phyloP scores from a whole-genome alignment of 1,140 invertebrate species.

The Coenobita brevimanus region DNA sequence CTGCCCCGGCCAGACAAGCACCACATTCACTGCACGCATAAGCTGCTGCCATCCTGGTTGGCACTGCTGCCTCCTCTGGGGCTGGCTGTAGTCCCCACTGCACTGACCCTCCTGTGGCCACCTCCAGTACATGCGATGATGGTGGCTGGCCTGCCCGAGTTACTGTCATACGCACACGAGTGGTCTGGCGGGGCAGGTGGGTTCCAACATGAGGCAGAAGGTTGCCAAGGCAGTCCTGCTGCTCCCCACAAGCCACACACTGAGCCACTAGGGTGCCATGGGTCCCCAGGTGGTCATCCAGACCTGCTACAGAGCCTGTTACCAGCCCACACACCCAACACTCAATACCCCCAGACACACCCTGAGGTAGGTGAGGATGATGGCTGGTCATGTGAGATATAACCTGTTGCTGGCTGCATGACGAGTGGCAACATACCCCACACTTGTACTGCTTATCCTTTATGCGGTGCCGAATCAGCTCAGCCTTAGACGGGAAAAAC shows the following conservation, averaged over 20 bases:
- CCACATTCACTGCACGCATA: constrained; percentile 66
- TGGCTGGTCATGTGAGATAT: constrained; percentile 53
- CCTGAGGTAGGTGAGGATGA: constrained; percentile 16
- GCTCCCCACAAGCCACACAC: constrained; percentile 53
- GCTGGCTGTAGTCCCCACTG: background rate
- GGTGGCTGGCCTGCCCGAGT: constrained; percentile 28
- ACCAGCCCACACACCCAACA: constrained; percentile 58
- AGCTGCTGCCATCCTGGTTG: constrained; percentile 24
- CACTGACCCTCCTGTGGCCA: constrained; percentile 36
- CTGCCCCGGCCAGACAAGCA: constrained; percentile 40
- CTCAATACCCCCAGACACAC: background rate
- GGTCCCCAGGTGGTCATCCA: constrained; percentile 53
- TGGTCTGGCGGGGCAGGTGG: constrained; percentile 32
- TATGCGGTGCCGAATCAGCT: constrained; percentile 65
- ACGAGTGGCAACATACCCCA: constrained; percentile 61
- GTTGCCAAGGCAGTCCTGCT: background rate
- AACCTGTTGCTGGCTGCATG: constrained; percentile 62
- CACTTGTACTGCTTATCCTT: constrained; percentile 69
- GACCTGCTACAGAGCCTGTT: constrained; percentile 7
- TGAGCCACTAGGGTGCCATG: constrained; percentile 48
- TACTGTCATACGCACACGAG: constrained; percentile 42
- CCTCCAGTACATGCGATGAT: constrained; percentile 31
- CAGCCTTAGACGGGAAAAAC: constrained; percentile 61
- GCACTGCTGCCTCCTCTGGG: background rate
- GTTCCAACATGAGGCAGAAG: constrained; percentile 38